Conservation (phyloP, 2,113 vertebrate species). For the Callorhinus ursinus region DNA sequence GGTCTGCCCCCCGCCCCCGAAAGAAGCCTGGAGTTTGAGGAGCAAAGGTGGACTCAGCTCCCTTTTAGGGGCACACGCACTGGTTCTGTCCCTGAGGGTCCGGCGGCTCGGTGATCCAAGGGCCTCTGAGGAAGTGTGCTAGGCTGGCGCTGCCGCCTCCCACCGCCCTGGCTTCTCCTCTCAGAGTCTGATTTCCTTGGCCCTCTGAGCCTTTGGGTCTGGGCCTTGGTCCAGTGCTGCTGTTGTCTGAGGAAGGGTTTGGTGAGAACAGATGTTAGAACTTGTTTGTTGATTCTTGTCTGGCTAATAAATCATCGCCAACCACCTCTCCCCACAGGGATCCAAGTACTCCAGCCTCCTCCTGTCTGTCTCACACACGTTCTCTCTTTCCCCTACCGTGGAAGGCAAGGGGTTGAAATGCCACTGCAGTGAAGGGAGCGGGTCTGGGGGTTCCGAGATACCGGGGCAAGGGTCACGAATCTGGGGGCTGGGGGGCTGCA, state of each 20-base stretch:
- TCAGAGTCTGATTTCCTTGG: slow-evolving; percentile 62
- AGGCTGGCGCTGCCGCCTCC: background rate
- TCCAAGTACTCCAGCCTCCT: slow-evolving; percentile 14
- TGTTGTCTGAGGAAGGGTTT: slow-evolving; percentile 73
- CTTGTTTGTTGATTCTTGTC: slow-evolving; percentile 77
- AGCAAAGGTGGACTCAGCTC: background rate
- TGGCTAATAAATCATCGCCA: slow-evolving; percentile 80
- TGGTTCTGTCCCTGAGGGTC: background rate
- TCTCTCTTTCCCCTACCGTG: background rate
- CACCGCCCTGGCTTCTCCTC: background rate
- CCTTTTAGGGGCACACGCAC: background rate
- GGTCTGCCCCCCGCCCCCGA: background rate
- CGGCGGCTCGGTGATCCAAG: background rate
- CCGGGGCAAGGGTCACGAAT: background rate
- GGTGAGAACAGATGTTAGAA: slow-evolving; percentile 80
- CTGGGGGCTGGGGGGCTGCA: background rate
- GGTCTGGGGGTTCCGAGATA: background rate
- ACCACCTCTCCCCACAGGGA: slow-evolving; percentile 51
- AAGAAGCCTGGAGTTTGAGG: slow-evolving; percentile 23
- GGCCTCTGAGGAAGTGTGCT: background rate
- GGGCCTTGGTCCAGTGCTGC: slow-evolving; percentile 76
- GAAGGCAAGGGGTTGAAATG: background rate
- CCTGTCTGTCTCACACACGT: background rate
- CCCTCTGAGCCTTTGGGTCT: slow-evolving; percentile 59
- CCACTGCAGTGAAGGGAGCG: background rate